phyloP scores from a whole-genome alignment of 2,797 vertebrate genomes.

The Melanotaenia boesemani region DNA sequence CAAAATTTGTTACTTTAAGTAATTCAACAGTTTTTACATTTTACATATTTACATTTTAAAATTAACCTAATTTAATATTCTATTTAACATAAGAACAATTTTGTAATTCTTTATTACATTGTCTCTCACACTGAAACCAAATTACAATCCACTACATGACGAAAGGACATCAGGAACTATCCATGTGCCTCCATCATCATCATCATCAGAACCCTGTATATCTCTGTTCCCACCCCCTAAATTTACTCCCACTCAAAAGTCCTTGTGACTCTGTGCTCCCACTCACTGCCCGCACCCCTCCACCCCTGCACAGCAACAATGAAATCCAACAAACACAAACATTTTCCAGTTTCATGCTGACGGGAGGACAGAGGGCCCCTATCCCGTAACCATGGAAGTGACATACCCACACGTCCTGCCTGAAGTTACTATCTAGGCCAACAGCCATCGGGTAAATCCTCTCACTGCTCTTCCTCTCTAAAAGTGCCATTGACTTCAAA shows the following conservation, averaged over 20 bases:
- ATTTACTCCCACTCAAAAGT: slow-evolving; percentile 66
- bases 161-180: slow-evolving; percentile 41
- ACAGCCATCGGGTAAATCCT: slow-evolving; percentile 81
- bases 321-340: slow-evolving; percentile 73
- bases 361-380: slow-evolving; percentile 83
- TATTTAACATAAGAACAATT: no score
- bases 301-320: slow-evolving; percentile 63
- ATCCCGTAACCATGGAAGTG: slow-evolving; percentile 84
- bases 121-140: neutral
- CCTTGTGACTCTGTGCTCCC: slow-evolving; percentile 73
- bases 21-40: no score
- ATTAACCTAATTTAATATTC: neutral
- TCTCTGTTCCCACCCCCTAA: slow-evolving; percentile 75
- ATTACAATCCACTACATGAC: neutral
- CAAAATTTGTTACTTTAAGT: neutral
- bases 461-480: slow-evolving; percentile 72
- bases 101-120: neutral
- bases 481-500: slow-evolving; percentile 62
- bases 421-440: slow-evolving; percentile 85
- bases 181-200: slow-evolving; percentile 61
- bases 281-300: slow-evolving; percentile 48
- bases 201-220: slow-evolving; percentile 74
- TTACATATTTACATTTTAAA: no score
- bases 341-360: slow-evolving; percentile 86
- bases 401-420: slow-evolving; percentile 85